Base-by-base conservation (phyloP, 2,888 invertebrate species). In the Oscheius sp. region DNA sequence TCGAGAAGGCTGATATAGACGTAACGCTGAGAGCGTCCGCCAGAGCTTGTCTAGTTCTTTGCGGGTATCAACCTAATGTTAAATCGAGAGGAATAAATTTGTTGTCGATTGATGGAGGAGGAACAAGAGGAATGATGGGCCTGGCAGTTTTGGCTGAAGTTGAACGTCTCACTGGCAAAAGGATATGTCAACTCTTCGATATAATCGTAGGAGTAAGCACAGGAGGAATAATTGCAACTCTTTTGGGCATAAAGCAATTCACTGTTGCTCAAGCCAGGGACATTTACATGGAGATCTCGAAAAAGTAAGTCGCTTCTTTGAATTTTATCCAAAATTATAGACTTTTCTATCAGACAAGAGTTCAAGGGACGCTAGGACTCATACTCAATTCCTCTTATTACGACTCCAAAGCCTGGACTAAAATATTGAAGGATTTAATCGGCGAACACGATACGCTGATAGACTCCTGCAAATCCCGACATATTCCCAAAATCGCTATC, bases 31-130 rank as follows among this genome's bases (percentile, higher is more conserved):
- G 72, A 50, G 72, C 74, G 8, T 78, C 80, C 61, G 73, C 81
- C 8, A 69, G 81, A 39, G 72, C 76, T 52, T 84, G 84, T 67
- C 70, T 84, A 17, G 74, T 81, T 20, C 69, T 84, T 0, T 79
- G 81, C 66, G 84, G 84, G 42, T 69, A 73, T 2, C 78, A 78
- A 23, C 78, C 78, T 6, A 48, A 72, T 15, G 72, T 74, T 2
- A 78, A 75, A 52, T 71, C 72, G 57, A 65, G 63, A 66, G 76
- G 95, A 0, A 91, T 94, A 53, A 90, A 92, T 84, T 91, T 95
- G 66, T 89, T 95, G 61, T 90, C 93, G 0, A 92, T 95, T 81
- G 95, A 95, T 89, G 95, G 95, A 2, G 95, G 95, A 48, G 95
- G 95, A 55, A 92, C 93, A 17, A 75, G 94, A 72, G 94, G 94